These are phyloP conservation scores for Pachypsylla venusta DNA, from an alignment of 1,140 invertebrate species.

Conservation along the genomic window DNA sequence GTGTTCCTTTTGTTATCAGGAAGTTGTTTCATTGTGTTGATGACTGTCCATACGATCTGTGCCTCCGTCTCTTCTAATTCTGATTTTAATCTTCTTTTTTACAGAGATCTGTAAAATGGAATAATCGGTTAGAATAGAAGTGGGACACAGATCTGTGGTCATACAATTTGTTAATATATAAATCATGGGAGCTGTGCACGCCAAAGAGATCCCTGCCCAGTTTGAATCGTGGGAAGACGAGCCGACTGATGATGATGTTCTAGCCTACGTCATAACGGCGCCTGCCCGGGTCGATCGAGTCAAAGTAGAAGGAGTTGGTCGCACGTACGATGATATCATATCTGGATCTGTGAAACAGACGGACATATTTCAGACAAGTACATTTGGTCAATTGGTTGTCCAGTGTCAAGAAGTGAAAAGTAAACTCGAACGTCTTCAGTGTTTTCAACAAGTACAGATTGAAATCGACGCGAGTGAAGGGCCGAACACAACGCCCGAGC, in stretches of 20 bases:
- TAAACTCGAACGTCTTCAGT: conserved; percentile 58
- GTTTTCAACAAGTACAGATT: conserved; percentile 65
- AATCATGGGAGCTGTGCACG: neutral
- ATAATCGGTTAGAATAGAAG: neutral
- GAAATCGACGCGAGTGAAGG: conserved; percentile 69
- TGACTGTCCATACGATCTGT: too few species aligned
- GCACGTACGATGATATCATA: conserved; percentile 18
- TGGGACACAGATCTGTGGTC: neutral
- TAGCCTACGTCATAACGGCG: neutral
- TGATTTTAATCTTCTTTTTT: conserved; percentile 6
- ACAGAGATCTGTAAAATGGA: conserved; percentile 9
- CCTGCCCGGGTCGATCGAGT: conserved; percentile 15
- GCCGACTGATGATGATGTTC: neutral
- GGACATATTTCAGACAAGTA: conserved; percentile 13
- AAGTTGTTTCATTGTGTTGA: too few species aligned
- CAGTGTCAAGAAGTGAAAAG: conserved; percentile 38
- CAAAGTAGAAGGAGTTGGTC: conserved; percentile 13
- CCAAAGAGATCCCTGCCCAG: neutral
- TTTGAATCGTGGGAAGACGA: neutral
- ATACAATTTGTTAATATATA: neutral
- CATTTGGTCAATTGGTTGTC: conserved; percentile 21
- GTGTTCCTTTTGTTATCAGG: too few species aligned
- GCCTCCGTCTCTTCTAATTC: neutral
- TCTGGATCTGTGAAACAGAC: conserved; percentile 8
- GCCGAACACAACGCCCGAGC: conserved; percentile 41